phyloP scores from a whole-genome alignment of 2,797 vertebrate genomes.

The Vespertilio murinus region DNA sequence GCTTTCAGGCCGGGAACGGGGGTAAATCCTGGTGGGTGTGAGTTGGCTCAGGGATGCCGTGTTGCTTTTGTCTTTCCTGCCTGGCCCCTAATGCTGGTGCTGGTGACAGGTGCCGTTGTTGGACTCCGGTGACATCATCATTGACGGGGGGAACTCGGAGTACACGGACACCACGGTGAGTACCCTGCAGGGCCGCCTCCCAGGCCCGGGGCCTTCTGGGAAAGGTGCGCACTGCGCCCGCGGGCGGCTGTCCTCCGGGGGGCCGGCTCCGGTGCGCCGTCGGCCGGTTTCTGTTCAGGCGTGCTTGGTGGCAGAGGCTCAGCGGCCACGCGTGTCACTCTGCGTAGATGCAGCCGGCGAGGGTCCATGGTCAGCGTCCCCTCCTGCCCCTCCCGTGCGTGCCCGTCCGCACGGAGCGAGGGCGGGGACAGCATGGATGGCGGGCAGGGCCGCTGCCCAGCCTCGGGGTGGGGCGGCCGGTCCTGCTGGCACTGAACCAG shows the following conservation, averaged over 20 bases:
- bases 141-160: conserved; percentile 98
- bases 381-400: accelerated
- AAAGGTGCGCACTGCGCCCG: background rate
- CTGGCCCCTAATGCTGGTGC: background rate
- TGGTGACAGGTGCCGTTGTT: conserved; percentile 90
- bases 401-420: accelerated
- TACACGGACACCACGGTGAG: conserved; percentile 96
- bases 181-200: background rate
- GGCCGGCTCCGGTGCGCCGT: background rate
- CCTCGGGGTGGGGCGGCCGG: accelerated
- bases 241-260: accelerated
- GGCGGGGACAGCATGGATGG: accelerated
- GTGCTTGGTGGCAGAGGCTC: accelerated
- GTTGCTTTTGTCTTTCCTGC: background rate
- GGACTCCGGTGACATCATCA: conserved; percentile 94
- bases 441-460: background rate
- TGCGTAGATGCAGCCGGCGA: background rate
- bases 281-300: background rate
- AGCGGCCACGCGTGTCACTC: accelerated
- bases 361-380: accelerated
- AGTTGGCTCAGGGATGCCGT: background rate
- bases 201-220: background rate
- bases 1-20: background rate
- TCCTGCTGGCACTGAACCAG: background rate
- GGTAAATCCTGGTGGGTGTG: background rate